Conservation (phyloP, 2,797 vertebrate genomes). For the Avahi laniger region DNA sequence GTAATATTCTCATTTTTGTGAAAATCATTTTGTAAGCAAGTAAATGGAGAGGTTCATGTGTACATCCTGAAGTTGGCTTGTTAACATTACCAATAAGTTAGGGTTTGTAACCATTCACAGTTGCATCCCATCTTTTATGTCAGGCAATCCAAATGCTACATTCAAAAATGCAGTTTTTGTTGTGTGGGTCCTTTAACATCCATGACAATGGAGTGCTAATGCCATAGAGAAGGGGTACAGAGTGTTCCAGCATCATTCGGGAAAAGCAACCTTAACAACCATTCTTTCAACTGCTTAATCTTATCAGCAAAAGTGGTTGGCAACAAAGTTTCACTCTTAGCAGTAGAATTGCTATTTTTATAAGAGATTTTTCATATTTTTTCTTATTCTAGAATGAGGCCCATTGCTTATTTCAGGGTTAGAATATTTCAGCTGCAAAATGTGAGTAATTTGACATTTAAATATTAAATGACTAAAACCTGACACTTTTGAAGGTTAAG, state of each 20-base stretch:
- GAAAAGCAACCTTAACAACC: background rate
- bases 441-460: constrained; percentile 28
- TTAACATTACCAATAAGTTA: background rate
- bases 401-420: background rate
- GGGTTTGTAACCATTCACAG: background rate
- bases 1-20: constrained; percentile 44
- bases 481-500: background rate
- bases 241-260: background rate
- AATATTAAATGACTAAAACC: constrained; percentile 38
- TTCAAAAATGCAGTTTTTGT: constrained; percentile 3
- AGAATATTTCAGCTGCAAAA: constrained; percentile 23
- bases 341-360: background rate
- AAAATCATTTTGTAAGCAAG: constrained; percentile 44
- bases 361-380: background rate
- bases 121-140: background rate
- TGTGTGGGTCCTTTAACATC: background rate
- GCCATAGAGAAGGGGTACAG: background rate
- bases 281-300: background rate
- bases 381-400: background rate
- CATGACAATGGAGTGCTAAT: background rate
- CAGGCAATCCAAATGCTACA: constrained; percentile 7
- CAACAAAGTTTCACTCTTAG: constrained; percentile 7
- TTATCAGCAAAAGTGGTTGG: constrained; percentile 45
- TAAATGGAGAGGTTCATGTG: constrained; percentile 4
- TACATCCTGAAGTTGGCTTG: background rate